These are phyloP conservation scores for Shargacucullia verbasci DNA, from an alignment of 2,888 invertebrate genomes.

Conservation along the genomic window DNA sequence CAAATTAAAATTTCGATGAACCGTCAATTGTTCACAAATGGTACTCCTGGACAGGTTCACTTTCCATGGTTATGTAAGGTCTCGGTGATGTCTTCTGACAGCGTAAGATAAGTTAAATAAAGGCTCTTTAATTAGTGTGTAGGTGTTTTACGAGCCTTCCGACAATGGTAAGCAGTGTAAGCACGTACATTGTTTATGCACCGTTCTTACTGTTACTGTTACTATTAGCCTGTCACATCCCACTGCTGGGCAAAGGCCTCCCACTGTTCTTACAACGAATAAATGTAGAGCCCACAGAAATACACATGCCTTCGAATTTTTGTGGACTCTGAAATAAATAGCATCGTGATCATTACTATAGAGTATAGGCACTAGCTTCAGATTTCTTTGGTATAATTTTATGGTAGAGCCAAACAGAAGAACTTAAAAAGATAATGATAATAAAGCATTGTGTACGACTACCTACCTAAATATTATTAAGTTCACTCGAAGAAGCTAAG, in stretches of 20 bases:
- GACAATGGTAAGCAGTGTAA: slow-evolving; percentile 46
- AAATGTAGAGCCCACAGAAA: too few species aligned
- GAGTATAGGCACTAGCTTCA: too few species aligned
- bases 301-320: too few species aligned
- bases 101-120: slow-evolving; percentile 73
- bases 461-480: slow-evolving; percentile 27
- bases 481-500: neutral
- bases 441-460: slow-evolving; percentile 6
- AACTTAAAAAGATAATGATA: neutral
- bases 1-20: slow-evolving; percentile 81
- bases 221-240: too few species aligned
- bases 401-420: too few species aligned
- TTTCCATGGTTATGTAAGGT: slow-evolving; percentile 82
- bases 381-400: too few species aligned
- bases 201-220: too few species aligned
- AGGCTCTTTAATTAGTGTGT: slow-evolving; percentile 78
- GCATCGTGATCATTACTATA: too few species aligned
- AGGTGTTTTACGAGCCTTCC: slow-evolving; percentile 67
- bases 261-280: too few species aligned
- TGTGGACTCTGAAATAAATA: too few species aligned
- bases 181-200: slow-evolving; percentile 17
- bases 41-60: slow-evolving; percentile 74
- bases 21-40: slow-evolving; percentile 79
- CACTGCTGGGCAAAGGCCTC: too few species aligned
- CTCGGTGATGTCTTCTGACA: slow-evolving; percentile 63